Conservation (phyloP, 2,888 invertebrate species). For the Belgica antarctica region DNA sequence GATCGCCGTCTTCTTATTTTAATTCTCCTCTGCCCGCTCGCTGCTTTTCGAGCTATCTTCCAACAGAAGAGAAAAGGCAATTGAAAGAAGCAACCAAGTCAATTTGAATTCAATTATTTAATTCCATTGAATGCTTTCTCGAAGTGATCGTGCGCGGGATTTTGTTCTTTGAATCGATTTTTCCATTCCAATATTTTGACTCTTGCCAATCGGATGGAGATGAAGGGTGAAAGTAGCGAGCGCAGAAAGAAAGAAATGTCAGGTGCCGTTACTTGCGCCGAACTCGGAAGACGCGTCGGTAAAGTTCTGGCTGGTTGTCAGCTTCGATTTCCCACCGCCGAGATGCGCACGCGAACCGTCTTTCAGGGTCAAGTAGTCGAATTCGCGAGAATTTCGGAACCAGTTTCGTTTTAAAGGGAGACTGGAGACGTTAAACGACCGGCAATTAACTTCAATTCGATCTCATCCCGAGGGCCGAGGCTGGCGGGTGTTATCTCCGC, state of each 20-base stretch:
- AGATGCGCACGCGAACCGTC: background rate
- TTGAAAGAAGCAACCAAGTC: background rate
- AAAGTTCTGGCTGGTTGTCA: background rate
- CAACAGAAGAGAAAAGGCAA: background rate
- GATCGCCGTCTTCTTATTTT: background rate
- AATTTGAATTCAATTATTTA: conserved; percentile 43
- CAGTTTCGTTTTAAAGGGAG: conserved; percentile 11
- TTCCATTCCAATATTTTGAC: conserved; percentile 10
- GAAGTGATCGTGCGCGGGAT: background rate
- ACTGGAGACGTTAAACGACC: conserved; percentile 35
- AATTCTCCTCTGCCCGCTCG: background rate
- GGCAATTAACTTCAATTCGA: conserved; percentile 39
- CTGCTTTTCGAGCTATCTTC: background rate
- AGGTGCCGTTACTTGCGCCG: background rate
- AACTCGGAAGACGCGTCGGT: background rate
- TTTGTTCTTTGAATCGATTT: background rate
- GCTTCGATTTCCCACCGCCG: background rate
- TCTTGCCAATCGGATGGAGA: conserved; percentile 4
- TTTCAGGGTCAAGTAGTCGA: background rate
- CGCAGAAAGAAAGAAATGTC: background rate
- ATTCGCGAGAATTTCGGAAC: background rate
- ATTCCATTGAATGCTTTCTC: background rate
- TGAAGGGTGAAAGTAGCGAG: conserved; percentile 8
- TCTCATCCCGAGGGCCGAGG: background rate
- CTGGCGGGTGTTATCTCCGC: too few relatives aligned